Evolutionary conservation across 1,140 invertebrate genomes (phyloP).

Genomic region (Radopholus similis): DNA sequence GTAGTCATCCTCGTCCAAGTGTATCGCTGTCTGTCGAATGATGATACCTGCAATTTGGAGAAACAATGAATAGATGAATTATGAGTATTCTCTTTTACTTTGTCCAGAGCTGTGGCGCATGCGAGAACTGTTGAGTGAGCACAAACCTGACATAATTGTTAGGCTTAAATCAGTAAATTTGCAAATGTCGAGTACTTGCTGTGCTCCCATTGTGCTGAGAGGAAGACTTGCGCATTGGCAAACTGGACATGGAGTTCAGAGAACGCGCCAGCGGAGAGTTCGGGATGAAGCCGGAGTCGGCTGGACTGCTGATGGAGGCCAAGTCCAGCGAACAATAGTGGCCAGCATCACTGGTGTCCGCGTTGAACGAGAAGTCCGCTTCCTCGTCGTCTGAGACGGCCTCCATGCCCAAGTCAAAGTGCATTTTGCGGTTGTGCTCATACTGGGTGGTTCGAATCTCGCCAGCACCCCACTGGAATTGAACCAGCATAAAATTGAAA

Average conservation of each 20-base stretch:
- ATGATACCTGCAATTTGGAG: slow-evolving; percentile 25
- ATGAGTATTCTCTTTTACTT: slow-evolving; percentile 4
- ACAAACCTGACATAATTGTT: slow-evolving; percentile 20
- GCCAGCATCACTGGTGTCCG: background rate
- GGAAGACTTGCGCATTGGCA: slow-evolving; percentile 19
- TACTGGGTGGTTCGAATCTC: slow-evolving; percentile 30
- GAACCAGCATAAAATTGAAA: background rate
- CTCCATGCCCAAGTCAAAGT: background rate
- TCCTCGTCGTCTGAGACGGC: background rate
- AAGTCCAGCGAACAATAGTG: slow-evolving; percentile 33
- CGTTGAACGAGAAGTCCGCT: too few species aligned
- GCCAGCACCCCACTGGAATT: slow-evolving; percentile 31
- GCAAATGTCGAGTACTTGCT: slow-evolving; percentile 7
- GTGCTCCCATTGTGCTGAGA: slow-evolving; percentile 11
- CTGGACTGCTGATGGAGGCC: slow-evolving; percentile 22
- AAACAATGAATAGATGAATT: background rate
- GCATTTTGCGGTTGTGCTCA: background rate
- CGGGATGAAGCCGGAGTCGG: slow-evolving; percentile 21
- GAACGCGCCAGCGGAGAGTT: slow-evolving; percentile 20
- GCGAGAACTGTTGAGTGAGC: slow-evolving; percentile 21
- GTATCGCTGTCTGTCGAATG: slow-evolving; percentile 24
- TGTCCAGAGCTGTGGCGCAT: slow-evolving; percentile 29
- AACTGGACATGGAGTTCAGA: slow-evolving; percentile 18
- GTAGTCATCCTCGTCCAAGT: slow-evolving; percentile 33
- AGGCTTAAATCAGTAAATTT: slow-evolving; percentile 8